These are phyloP conservation scores for Melanotus villosus DNA, from an alignment of 2,888 invertebrate species.

Conservation along the genomic window DNA sequence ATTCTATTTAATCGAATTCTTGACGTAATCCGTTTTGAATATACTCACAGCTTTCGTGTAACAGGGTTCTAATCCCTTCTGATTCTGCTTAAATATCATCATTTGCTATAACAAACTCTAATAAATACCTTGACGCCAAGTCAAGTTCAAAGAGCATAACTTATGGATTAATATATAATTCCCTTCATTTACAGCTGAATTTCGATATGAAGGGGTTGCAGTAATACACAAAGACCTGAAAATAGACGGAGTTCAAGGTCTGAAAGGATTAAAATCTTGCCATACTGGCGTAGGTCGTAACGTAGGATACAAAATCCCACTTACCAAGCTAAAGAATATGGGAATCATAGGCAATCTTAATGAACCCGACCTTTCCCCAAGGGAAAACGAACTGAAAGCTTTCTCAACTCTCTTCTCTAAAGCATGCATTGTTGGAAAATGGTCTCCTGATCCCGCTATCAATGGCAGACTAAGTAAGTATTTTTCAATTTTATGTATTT, in stretches of 20 bases:
- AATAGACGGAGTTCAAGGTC: constrained; percentile 76
- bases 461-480: constrained; percentile 80
- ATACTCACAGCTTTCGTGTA: too few relatives aligned
- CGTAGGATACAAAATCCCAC: constrained; percentile 89
- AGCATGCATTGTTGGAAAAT: constrained; percentile 89
- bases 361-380: constrained; percentile 78
- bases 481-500: neutral
- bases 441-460: constrained; percentile 83
- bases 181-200: constrained; percentile 74
- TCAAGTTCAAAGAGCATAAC: neutral
- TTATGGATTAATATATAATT: neutral
- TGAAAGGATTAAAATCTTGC: constrained; percentile 86
- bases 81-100: too few relatives aligned
- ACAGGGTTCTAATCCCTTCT: too few relatives aligned
- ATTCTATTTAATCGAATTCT: too few relatives aligned
- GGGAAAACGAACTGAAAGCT: constrained; percentile 87
- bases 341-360: constrained; percentile 78
- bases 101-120: too few relatives aligned
- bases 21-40: too few relatives aligned
- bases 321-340: constrained; percentile 83
- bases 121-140: too few relatives aligned
- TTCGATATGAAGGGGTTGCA: constrained; percentile 86
- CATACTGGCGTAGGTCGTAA: constrained; percentile 91
- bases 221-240: constrained; percentile 83
- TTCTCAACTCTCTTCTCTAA: constrained; percentile 84